Evolutionary conservation across 2,888 invertebrate genomes (phyloP).

Genomic region (Drosophila niveifrons): DNA sequence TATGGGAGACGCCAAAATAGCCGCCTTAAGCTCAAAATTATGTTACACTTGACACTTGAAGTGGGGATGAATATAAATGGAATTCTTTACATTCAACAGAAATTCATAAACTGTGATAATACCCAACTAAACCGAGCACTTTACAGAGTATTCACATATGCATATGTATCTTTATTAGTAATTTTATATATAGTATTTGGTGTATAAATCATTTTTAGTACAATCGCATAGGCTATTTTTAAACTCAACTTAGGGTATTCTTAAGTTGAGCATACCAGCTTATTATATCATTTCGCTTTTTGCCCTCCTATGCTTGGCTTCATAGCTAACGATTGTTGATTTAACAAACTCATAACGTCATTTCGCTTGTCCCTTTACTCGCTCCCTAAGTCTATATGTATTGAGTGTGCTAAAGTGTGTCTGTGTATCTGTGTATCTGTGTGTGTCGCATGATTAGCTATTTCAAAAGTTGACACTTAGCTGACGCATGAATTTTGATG

Average conservation of each 20-base stretch:
- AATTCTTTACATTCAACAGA: neutral
- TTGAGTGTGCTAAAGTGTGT: neutral
- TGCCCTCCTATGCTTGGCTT: conserved; percentile 9
- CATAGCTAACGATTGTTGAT: conserved; percentile 59
- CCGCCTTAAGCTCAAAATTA: neutral
- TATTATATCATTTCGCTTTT: neutral
- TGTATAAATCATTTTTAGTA: neutral
- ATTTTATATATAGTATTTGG: neutral
- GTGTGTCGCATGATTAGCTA: conserved; percentile 67
- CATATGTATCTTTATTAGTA: neutral
- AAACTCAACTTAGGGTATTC: neutral
- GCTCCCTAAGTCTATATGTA: conserved; percentile 12
- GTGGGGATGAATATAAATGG: neutral
- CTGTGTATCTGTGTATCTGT: conserved; percentile 20
- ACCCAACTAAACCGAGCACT: neutral
- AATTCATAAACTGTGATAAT: neutral
- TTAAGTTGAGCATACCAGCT: neutral
- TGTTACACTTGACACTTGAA: neutral
- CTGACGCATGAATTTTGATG: conserved; percentile 71
- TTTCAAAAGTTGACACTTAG: conserved; percentile 72
- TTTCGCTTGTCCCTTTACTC: conserved; percentile 31
- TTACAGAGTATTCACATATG: neutral
- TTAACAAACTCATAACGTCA: conserved; percentile 59
- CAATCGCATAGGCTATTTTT: neutral
- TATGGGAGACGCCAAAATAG: neutral